Evolutionary conservation across 1,140 invertebrate species (phyloP).

Genomic region (Thrips palmi): DNA sequence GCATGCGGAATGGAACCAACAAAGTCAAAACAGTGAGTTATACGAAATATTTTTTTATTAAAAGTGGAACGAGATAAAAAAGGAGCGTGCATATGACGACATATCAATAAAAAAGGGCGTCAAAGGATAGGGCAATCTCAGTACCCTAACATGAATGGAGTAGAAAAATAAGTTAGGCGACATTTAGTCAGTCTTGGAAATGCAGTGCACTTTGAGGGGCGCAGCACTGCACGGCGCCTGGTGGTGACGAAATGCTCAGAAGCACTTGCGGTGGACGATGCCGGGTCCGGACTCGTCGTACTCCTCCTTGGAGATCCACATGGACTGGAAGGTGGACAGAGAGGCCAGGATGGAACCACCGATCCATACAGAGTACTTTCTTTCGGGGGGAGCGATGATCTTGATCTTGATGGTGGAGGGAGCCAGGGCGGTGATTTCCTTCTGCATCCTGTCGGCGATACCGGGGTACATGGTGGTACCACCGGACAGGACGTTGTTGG

Average conservation of each 20-base stretch:
- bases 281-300: constrained; percentile 84
- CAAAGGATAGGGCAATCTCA: no score
- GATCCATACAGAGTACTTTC: constrained; percentile 87
- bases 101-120: no score
- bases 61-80: no score
- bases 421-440: constrained; percentile 61
- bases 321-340: constrained; percentile 65
- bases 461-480: constrained; percentile 61
- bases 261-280: constrained; percentile 87
- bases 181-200: no score
- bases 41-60: no score
- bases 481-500: constrained; percentile 51
- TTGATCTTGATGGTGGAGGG: constrained; percentile 80
- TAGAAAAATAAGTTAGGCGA: no score
- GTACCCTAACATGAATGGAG: no score
- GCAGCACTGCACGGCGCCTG: no score
- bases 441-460: constrained; percentile 67
- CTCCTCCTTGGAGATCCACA: constrained; percentile 84
- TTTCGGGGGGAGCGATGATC: constrained; percentile 83
- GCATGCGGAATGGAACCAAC: no score
- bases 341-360: constrained; percentile 72
- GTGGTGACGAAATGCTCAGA: constrained; percentile 64
- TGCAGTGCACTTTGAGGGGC: no score
- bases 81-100: no score
- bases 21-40: no score